Evolutionary conservation across 2,113 vertebrate genomes (phyloP).

Genomic region (Lontra canadensis): DNA sequence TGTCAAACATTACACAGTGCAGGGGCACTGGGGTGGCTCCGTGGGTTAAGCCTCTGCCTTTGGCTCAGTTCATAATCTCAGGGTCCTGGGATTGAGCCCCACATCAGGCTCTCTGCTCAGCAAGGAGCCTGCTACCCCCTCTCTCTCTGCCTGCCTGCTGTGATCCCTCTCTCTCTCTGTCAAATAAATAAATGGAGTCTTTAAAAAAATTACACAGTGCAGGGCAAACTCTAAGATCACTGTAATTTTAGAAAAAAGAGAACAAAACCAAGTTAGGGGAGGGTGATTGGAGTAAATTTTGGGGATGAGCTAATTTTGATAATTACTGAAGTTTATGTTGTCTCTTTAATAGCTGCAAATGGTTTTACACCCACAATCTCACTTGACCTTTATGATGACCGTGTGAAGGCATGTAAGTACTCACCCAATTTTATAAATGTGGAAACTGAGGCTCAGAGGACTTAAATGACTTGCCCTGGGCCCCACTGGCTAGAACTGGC

Average conservation of each 20-base stretch:
- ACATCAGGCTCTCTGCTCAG: too few species aligned
- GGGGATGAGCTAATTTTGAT: not conserved
- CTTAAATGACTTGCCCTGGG: not conserved
- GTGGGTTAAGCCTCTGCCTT: too few species aligned
- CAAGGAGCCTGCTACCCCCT: too few species aligned
- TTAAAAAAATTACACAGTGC: not conserved
- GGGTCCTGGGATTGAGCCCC: too few species aligned
- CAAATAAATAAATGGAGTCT: too few species aligned
- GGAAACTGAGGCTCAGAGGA: not conserved
- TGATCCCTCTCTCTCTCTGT: too few species aligned
- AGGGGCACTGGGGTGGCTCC: not conserved
- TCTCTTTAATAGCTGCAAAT: not conserved
- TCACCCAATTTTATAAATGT: not conserved
- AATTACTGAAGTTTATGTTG: not conserved
- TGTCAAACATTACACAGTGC: not conserved
- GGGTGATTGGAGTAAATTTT: not conserved
- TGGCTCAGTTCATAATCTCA: too few species aligned
- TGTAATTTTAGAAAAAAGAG: not conserved
- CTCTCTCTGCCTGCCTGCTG: too few species aligned
- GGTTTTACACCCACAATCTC: not conserved
- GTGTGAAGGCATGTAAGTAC: not conserved
- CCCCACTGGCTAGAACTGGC: not conserved
- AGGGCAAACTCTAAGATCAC: not conserved
- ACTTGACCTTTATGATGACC: not conserved
- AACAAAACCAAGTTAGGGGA: not conserved